phyloP scores from a whole-genome alignment of 1,140 invertebrate genomes.

The Harpegnathos saltator region DNA sequence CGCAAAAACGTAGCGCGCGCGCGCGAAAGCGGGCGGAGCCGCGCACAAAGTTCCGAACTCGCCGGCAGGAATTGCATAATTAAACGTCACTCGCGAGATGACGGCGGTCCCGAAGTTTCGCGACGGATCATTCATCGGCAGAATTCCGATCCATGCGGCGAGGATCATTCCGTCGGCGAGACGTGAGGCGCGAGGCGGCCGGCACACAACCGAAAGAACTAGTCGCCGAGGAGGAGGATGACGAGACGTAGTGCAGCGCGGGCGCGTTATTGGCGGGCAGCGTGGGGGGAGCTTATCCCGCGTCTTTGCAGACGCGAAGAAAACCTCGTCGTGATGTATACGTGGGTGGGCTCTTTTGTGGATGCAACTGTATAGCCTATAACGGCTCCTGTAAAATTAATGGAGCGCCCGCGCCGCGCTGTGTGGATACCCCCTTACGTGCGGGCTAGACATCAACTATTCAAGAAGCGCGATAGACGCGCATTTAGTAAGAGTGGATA shows the following conservation, averaged over 20 bases:
- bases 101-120: not conserved
- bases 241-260: not conserved
- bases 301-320: slow-evolving; percentile 41
- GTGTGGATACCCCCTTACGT: slow-evolving; percentile 41
- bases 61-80: slow-evolving; percentile 34
- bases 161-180: not conserved
- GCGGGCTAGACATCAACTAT: slow-evolving; percentile 66
- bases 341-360: slow-evolving; percentile 46
- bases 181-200: not conserved
- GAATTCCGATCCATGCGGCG: not conserved
- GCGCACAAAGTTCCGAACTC: not conserved
- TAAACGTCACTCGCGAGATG: slow-evolving; percentile 26
- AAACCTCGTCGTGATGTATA: slow-evolving; percentile 21
- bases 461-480: slow-evolving; percentile 68
- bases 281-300: slow-evolving; percentile 27
- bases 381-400: slow-evolving; percentile 72
- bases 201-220: not conserved
- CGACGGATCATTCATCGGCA: not conserved
- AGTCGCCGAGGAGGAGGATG: not conserved
- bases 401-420: slow-evolving; percentile 46
- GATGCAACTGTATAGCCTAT: slow-evolving; percentile 49
- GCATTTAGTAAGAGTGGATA: slow-evolving; percentile 64
- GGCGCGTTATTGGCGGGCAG: not conserved
- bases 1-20: slow-evolving; percentile 4
- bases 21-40: not conserved